These are phyloP conservation scores for Eupithecia vulgata DNA, from an alignment of 2,888 invertebrate genomes.

Conservation along the genomic window DNA sequence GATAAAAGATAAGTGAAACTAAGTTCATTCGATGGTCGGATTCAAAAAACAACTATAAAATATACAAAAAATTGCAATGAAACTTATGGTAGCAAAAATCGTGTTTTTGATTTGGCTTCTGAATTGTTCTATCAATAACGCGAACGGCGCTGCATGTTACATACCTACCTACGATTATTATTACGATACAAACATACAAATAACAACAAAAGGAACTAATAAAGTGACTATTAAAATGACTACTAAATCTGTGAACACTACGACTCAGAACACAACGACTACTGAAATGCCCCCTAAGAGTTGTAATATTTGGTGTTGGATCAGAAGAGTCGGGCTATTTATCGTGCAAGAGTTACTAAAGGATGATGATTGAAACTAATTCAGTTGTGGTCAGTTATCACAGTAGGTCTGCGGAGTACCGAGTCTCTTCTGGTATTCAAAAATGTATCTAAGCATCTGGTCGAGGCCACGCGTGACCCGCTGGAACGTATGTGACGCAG, in stretches of 20 bases:
- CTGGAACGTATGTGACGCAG: too few species aligned
- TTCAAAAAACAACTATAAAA: background rate
- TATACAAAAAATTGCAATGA: background rate
- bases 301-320: constrained; percentile 65
- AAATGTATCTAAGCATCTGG: too few species aligned
- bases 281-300: constrained; percentile 31
- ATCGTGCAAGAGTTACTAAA: constrained; percentile 63
- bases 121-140: background rate
- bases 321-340: constrained; percentile 62
- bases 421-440: background rate
- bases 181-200: background rate
- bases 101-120: background rate
- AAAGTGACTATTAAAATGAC: background rate
- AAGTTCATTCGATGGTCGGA: background rate
- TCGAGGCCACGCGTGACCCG: too few species aligned
- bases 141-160: constrained; percentile 17
- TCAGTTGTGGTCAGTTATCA: background rate
- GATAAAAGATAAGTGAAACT: background rate
- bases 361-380: constrained; percentile 48
- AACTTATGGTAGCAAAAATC: background rate
- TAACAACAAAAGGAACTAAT: background rate
- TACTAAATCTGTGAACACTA: constrained; percentile 15
- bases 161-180: constrained; percentile 23
- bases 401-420: background rate
- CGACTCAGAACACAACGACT: constrained; percentile 10